Evolutionary conservation across 1,140 invertebrate genomes (phyloP), one percentile per base, ranked within the genome.

Genomic region (Calephelis virginiensis): DNA sequence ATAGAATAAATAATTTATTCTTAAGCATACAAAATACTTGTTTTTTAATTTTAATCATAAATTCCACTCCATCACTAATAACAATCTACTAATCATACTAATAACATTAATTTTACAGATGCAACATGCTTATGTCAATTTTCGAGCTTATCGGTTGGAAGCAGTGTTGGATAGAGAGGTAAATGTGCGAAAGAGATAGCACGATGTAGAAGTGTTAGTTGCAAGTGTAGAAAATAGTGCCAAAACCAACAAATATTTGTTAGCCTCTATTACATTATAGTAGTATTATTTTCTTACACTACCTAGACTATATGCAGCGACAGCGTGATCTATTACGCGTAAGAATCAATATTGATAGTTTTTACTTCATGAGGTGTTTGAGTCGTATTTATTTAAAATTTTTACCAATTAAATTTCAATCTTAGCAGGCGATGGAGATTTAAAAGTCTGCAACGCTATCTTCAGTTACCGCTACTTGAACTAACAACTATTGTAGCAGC

Each of bases 131-230:
- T 81, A 91, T 92, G 90, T 92, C 90, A 43, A 86, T 92, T 76
- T 91, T 92, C 91, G 90, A 92, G 87, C 86, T 92, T 77, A 91
- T 92, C 73, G 91, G 91, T 82, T 92, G 91, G 91, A 90, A 91
- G 81, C 91, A 92, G 86, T 92, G 90, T 92, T 92, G 91, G 91
- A 92, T 92, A 90, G 91, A 92, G 91, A 92, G 91, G 91, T 92
- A 92, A 92, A 91, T 90, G 89, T 89, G 89, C 86, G 86, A 89
- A 91, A 88, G 85, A 88, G 80, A 81, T 59, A 80, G 75, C 82
- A 82, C 76, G 73, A 43, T 64, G 67, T 76, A 68, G 60, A 48
- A 47, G 64, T 59, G 45, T 40, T 63, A 67, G 70, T 64, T 59
- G 45, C 38, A 63, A 67, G 70, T 68, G 49, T 59, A 65, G 53